A percentile compares a stretch with the other conserved stretches of the same genome.
These are phyloP conservation scores for Meandrusa payeni DNA, from an alignment of 2,888 invertebrate species.

Conservation along the genomic window DNA sequence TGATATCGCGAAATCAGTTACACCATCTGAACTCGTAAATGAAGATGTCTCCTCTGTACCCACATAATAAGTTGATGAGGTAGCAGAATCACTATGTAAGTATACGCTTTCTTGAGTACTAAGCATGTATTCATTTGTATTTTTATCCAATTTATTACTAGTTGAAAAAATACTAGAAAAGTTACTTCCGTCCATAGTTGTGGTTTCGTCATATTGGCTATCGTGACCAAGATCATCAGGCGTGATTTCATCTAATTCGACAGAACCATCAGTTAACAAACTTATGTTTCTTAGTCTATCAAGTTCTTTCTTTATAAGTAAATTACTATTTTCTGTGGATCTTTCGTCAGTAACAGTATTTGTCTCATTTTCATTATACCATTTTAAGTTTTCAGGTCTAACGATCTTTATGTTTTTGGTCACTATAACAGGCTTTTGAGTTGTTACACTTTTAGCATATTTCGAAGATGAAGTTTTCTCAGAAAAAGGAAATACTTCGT, in stretches of 20 bases:
- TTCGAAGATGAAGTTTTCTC: conserved; percentile 3
- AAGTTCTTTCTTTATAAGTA: conserved; percentile 37
- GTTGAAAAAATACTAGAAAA: background rate
- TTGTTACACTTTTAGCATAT: background rate
- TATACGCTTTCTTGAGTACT: background rate
- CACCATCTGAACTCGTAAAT: background rate
- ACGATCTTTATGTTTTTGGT: conserved; percentile 7
- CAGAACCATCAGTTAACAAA: conserved; percentile 2
- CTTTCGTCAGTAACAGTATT: conserved; percentile 25
- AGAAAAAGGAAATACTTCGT: conserved; percentile 1
- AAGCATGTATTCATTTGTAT: background rate
- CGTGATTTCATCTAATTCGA: conserved; percentile 18
- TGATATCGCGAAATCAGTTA: background rate
- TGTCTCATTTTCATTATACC: conserved; percentile 23
- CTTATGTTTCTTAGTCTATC: conserved; percentile 42
- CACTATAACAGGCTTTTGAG: background rate
- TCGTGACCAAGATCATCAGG: too few relatives aligned
- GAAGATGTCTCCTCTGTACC: background rate
- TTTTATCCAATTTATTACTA: background rate
- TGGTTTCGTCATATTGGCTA: background rate
- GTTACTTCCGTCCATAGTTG: too few relatives aligned
- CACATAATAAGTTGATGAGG: background rate
- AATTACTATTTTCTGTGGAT: conserved; percentile 30
- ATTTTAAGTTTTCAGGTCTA: conserved; percentile 14
- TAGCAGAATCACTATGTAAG: background rate